Evolutionary conservation across 1,140 invertebrate species (phyloP).

Genomic region (Nixonia krombeini): DNA sequence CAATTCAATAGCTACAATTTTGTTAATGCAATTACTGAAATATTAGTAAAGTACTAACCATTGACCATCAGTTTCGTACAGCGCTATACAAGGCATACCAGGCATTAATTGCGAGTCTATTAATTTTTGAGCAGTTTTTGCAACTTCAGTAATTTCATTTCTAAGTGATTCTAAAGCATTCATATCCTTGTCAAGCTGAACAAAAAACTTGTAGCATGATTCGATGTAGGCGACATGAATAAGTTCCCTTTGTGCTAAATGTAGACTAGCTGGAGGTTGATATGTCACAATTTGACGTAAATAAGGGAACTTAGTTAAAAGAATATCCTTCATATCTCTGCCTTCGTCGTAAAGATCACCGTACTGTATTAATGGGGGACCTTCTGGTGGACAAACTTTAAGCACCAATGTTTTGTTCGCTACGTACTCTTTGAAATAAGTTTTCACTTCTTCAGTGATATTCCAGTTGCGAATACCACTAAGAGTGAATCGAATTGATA

Average conservation of each 20-base stretch:
- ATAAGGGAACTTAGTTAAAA: slow-evolving; percentile 67
- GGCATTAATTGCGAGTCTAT: slow-evolving; percentile 66
- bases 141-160: slow-evolving; percentile 34
- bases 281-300: slow-evolving; percentile 61
- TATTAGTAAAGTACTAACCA: too few species aligned
- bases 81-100: slow-evolving; percentile 80
- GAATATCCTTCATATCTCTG: slow-evolving; percentile 72
- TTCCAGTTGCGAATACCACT: slow-evolving; percentile 78
- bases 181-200: slow-evolving; percentile 77
- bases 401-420: slow-evolving; percentile 75
- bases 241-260: slow-evolving; percentile 52
- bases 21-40: too few species aligned
- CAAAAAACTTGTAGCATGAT: slow-evolving; percentile 79
- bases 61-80: slow-evolving; percentile 78
- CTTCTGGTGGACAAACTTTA: slow-evolving; percentile 77
- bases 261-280: slow-evolving; percentile 60
- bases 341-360: slow-evolving; percentile 77
- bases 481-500: slow-evolving; percentile 75
- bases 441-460: slow-evolving; percentile 78
- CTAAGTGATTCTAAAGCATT: slow-evolving; percentile 68
- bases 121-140: slow-evolving; percentile 65
- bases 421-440: slow-evolving; percentile 79
- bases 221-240: slow-evolving; percentile 81
- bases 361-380: slow-evolving; percentile 79
- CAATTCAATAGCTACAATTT: too few species aligned